Conservation (phyloP, 2,888 invertebrate genomes). For the Archips xylosteana region DNA sequence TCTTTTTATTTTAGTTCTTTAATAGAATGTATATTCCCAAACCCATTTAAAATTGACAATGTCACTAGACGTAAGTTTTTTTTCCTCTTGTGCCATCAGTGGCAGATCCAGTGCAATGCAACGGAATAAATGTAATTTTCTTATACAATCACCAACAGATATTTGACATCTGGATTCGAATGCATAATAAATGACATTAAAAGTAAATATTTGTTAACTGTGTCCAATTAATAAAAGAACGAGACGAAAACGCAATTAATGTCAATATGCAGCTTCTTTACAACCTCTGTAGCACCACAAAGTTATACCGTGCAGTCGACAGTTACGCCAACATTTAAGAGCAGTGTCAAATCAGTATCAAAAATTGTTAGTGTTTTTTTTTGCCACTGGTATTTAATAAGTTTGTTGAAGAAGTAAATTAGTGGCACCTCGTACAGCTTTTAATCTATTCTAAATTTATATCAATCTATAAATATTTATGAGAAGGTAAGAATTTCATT, state of each 20-base stretch:
- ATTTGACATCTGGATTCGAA: background rate
- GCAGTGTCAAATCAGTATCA: background rate
- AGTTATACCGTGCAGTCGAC: background rate
- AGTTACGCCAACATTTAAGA: background rate
- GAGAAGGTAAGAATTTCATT: slow-evolving; percentile 35
- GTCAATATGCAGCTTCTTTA: slow-evolving; percentile 25
- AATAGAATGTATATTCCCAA: too few relatives aligned
- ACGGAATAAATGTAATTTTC: too few relatives aligned
- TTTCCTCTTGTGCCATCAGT: too few relatives aligned
- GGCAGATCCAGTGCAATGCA: too few relatives aligned
- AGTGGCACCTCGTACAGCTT: slow-evolving; percentile 25
- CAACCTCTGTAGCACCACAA: slow-evolving; percentile 20
- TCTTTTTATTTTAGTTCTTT: too few relatives aligned
- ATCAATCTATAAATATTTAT: slow-evolving; percentile 42
- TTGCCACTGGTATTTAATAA: background rate
- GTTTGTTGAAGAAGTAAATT: slow-evolving; percentile 18
- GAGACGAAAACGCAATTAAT: slow-evolving; percentile 30
- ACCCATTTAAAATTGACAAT: too few relatives aligned
- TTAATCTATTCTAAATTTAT: slow-evolving; percentile 45
- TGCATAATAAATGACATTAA: slow-evolving; percentile 22
- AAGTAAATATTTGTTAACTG: slow-evolving; percentile 39
- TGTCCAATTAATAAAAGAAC: slow-evolving; percentile 38
- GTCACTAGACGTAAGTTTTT: too few relatives aligned
- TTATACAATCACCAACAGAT: too few relatives aligned
- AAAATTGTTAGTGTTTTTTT: background rate